A percentile compares a stretch with the other conserved stretches of the same genome.
phyloP scores from a whole-genome alignment of 1,140 invertebrate genomes.

The Vollenhovia emeryi region DNA sequence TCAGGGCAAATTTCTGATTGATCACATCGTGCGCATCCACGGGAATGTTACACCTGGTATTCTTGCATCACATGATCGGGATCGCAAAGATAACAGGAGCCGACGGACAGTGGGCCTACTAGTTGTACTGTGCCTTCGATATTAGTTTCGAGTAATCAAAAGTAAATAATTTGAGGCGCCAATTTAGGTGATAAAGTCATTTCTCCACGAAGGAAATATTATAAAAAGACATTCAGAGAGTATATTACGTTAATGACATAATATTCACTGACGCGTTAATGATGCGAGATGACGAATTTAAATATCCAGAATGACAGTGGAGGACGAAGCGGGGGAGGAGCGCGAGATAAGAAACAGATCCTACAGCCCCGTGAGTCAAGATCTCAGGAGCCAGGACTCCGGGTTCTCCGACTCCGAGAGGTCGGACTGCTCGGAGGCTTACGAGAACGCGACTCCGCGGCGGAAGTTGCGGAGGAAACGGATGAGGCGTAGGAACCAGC shows the following conservation, averaged over 20 bases:
- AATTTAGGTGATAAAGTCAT: background rate
- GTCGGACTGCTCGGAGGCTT: conserved; percentile 73
- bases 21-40: too few species aligned
- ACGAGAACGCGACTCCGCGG: conserved; percentile 62
- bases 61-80: too few species aligned
- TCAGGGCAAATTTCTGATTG: too few species aligned
- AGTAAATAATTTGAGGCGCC: background rate
- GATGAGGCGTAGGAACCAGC: conserved; percentile 21
- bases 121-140: too few species aligned
- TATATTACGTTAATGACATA: background rate
- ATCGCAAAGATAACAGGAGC: too few species aligned
- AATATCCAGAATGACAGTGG: conserved; percentile 35
- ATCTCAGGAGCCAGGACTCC: conserved; percentile 85
- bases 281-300: conserved; percentile 7
- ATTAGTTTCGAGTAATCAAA: background rate
- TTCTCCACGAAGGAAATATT: background rate
- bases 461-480: conserved; percentile 55
- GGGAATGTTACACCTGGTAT: too few species aligned
- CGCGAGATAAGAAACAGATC: conserved; percentile 66
- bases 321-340: conserved; percentile 43
- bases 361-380: conserved; percentile 76
- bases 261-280: background rate
- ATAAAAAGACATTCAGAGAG: background rate
- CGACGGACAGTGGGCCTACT: too few species aligned
- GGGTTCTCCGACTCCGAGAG: conserved; percentile 86